Conservation (phyloP, 1,140 invertebrate genomes). For the Euschistus heros region DNA sequence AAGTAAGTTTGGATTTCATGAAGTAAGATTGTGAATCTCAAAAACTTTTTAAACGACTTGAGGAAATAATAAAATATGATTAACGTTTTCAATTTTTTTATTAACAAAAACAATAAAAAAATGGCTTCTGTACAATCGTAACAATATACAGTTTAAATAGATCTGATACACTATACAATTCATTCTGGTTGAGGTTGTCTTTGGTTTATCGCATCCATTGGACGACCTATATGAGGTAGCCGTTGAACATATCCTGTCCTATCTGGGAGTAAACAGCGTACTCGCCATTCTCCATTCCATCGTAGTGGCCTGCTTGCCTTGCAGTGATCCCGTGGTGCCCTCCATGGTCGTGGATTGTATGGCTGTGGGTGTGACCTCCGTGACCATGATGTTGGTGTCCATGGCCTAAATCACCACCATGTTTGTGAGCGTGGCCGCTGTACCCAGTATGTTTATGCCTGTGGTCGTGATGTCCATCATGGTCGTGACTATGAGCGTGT, state of each 20-base stretch:
- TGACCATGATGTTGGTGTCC: neutral
- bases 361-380: neutral
- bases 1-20: no score
- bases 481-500: conserved; percentile 18
- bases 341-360: neutral
- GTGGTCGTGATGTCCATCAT: neutral
- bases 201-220: no score
- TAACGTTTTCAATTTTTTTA: no score
- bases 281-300: neutral
- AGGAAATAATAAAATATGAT: no score
- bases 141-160: no score
- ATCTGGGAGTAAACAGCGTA: conserved; percentile 6
- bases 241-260: conserved; percentile 9
- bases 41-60: no score
- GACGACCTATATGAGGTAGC: neutral
- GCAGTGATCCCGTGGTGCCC: neutral
- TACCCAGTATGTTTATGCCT: neutral
- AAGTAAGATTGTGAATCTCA: no score
- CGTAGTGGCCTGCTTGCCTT: neutral
- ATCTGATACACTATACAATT: no score
- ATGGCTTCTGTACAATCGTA: no score
- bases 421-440: conserved; percentile 3
- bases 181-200: no score
- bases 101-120: no score
- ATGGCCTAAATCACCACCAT: neutral